A percentile compares a stretch with the other conserved stretches of the same genome.
phyloP scores from a whole-genome alignment of 2,797 vertebrate species.

The Epinephelus coioides region DNA sequence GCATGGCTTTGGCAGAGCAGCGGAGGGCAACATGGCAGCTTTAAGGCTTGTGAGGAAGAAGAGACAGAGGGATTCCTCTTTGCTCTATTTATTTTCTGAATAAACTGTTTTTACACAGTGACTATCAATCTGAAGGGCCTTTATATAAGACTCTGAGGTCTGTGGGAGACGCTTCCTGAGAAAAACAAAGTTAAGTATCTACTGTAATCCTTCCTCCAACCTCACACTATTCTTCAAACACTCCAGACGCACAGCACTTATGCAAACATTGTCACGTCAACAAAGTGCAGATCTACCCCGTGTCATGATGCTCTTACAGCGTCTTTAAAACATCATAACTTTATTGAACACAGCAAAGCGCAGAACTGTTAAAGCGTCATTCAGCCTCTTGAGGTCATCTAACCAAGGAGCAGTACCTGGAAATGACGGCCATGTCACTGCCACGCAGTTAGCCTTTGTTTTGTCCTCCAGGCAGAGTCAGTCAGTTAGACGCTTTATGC shows the following conservation, averaged over 20 bases:
- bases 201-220: slow-evolving; percentile 32
- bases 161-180: slow-evolving; percentile 48
- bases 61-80: slow-evolving; percentile 61
- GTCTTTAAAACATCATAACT: slow-evolving; percentile 64
- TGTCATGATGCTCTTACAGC: slow-evolving; percentile 12
- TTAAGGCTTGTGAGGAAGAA: slow-evolving; percentile 38
- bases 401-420: slow-evolving; percentile 7
- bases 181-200: slow-evolving; percentile 57
- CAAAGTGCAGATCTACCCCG: slow-evolving; percentile 54
- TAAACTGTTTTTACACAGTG: slow-evolving; percentile 68
- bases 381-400: slow-evolving; percentile 12
- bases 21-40: slow-evolving; percentile 34
- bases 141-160: slow-evolving; percentile 52
- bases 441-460: slow-evolving; percentile 2
- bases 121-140: slow-evolving; percentile 62
- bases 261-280: slow-evolving; percentile 60
- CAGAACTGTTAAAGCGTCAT: slow-evolving; percentile 29
- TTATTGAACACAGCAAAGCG: slow-evolving; percentile 28
- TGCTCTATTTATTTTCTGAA: slow-evolving; percentile 72
- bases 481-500: slow-evolving; percentile 13
- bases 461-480: slow-evolving; percentile 14
- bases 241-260: slow-evolving; percentile 50
- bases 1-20: slow-evolving; percentile 12
- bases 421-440: neutral
- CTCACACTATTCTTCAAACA: slow-evolving; percentile 57